Percentiles rank a stretch among this genome's conserved stretches.
Conservation (phyloP, 2,113 vertebrate genomes). For the Eubucco bourcierii region DNA sequence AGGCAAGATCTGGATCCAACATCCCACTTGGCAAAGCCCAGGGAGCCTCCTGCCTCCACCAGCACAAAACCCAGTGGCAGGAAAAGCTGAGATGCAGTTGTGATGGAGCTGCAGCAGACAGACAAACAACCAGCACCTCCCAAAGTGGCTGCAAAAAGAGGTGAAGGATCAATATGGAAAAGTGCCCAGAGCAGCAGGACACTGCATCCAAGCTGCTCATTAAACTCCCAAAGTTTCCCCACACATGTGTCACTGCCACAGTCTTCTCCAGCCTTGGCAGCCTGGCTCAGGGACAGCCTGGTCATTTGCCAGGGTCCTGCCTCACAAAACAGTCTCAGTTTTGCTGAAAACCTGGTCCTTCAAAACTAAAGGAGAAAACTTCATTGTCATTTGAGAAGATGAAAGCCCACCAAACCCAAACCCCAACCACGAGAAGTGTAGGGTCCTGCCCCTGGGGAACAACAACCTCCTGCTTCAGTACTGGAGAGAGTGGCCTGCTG, state of each 20-base stretch:
- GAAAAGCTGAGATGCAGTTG: background rate
- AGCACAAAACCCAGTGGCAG: background rate
- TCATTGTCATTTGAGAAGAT: background rate
- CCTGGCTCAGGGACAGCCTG: background rate
- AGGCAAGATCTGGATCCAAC: background rate
- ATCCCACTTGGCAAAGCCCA: background rate
- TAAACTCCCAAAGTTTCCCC: background rate
- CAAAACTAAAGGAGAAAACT: background rate
- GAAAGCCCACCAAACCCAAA: background rate
- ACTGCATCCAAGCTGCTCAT: background rate
- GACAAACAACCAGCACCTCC: background rate
- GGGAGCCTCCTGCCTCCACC: rapidly evolving
- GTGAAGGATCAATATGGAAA: conserved; percentile 30
- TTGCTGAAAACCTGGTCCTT: background rate
- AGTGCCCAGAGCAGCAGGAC: conserved; percentile 40
- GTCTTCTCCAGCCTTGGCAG: background rate
- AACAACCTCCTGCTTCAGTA: background rate
- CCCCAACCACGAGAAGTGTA: background rate
- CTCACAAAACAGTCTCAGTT: rapidly evolving
- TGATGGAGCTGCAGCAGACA: background rate
- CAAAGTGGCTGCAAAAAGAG: background rate
- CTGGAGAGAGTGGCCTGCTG: background rate
- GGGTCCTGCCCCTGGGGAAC: no score
- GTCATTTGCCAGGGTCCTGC: background rate
- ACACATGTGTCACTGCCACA: background rate